These are phyloP conservation scores for Tonatia bakeri DNA, from an alignment of 2,113 vertebrate species.

Conservation along the genomic window DNA sequence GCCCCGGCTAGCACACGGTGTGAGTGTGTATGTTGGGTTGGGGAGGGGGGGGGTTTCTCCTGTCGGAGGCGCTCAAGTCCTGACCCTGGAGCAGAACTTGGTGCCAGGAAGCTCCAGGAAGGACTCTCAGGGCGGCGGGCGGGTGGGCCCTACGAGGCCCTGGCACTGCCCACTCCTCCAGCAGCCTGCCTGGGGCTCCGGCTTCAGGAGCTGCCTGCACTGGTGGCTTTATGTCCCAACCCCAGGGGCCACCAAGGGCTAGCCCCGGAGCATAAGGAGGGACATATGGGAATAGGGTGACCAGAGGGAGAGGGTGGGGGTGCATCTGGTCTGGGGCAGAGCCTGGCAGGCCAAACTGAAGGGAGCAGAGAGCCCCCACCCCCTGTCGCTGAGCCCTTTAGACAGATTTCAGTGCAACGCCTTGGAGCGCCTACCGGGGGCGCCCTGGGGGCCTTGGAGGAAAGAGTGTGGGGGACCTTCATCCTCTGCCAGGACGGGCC, in stretches of 20 bases:
- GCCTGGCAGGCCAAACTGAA: neutral
- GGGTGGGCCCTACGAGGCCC: no score
- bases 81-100: neutral
- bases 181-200: neutral
- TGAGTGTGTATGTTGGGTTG: neutral
- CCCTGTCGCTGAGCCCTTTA: neutral
- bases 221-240: neutral
- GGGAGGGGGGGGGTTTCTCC: neutral
- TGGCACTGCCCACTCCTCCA: neutral
- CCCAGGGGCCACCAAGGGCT: neutral
- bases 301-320: neutral
- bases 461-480: neutral
- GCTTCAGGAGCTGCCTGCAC: neutral
- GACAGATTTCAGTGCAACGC: fast-evolving
- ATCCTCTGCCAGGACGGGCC: neutral
- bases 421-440: fast-evolving
- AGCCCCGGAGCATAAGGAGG: neutral
- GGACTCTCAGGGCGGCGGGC: neutral
- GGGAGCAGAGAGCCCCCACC: no score
- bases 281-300: fast-evolving
- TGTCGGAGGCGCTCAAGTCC: no score
- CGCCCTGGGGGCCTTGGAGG: fast-evolving
- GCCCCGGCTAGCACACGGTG: neutral
- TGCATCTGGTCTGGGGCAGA: neutral
- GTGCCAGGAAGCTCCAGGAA: neutral